Conservation (phyloP, 1,140 invertebrate genomes). For the Drosophila mauritiana region DNA sequence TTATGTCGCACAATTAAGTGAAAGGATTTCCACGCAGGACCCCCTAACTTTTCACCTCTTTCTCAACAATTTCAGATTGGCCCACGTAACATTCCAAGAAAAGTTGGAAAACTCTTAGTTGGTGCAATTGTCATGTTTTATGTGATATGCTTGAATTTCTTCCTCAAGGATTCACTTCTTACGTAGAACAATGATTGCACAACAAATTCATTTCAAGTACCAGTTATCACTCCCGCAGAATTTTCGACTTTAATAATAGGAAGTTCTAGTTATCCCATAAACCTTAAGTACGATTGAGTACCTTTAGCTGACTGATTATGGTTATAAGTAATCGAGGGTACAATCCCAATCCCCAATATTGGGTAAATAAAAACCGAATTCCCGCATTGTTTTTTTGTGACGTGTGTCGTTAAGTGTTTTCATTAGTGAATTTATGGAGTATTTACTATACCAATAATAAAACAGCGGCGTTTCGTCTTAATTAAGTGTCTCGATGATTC, state of each 20-base stretch:
- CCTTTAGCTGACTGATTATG: slow-evolving; percentile 16
- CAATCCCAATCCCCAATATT: slow-evolving; percentile 4
- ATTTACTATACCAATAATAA: slow-evolving; percentile 49
- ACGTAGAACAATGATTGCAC: background rate
- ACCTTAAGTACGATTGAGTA: slow-evolving; percentile 9
- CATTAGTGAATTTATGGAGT: slow-evolving; percentile 50
- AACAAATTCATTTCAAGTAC: background rate
- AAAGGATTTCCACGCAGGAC: slow-evolving; percentile 45
- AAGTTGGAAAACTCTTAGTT: slow-evolving; percentile 14
- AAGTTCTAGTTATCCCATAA: slow-evolving; percentile 1
- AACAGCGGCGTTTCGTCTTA: slow-evolving; percentile 51
- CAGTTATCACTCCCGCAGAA: slow-evolving; percentile 2
- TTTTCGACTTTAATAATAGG: background rate
- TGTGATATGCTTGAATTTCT: background rate
- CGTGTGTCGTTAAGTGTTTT: slow-evolving; percentile 54
- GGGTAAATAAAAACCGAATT: slow-evolving; percentile 45
- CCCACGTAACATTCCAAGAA: slow-evolving; percentile 23
- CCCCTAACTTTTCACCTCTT: slow-evolving; percentile 4
- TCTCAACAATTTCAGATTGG: slow-evolving; percentile 48
- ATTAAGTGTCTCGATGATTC: slow-evolving; percentile 38
- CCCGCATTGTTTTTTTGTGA: slow-evolving; percentile 53
- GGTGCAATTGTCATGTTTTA: slow-evolving; percentile 1
- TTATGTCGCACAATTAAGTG: slow-evolving; percentile 62
- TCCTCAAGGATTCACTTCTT: background rate
- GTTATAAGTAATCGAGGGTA: slow-evolving; percentile 6